Percentiles rank a stretch among this genome's conserved stretches.
phyloP scores from a whole-genome alignment of 2,888 invertebrate species.

The Abrostola tripartita region DNA sequence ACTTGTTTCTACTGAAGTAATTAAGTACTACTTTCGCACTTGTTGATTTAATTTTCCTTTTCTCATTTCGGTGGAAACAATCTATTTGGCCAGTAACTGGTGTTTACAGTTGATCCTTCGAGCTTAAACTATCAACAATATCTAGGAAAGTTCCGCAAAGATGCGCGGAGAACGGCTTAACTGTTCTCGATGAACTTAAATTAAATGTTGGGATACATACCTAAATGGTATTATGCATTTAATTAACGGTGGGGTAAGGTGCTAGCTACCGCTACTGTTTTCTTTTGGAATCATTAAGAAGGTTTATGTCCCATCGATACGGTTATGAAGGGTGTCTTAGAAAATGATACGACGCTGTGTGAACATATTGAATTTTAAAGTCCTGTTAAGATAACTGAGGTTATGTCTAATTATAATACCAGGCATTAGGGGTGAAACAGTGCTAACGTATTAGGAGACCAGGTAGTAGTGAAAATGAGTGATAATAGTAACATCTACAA shows the following conservation, averaged over 20 bases:
- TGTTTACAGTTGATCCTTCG: slow-evolving; percentile 54
- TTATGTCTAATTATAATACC: no score
- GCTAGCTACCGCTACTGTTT: slow-evolving; percentile 5
- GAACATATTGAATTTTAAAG: no score
- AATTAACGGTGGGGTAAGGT: slow-evolving; percentile 24
- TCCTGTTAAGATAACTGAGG: no score
- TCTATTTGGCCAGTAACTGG: slow-evolving; percentile 61
- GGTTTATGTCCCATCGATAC: background rate
- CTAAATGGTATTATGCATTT: slow-evolving; percentile 27
- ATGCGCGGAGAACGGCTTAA: slow-evolving; percentile 51
- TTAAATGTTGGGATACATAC: slow-evolving; percentile 48
- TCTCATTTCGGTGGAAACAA: slow-evolving; percentile 63
- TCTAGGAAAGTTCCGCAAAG: slow-evolving; percentile 52
- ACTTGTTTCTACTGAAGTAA: slow-evolving; percentile 64
- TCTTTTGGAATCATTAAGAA: background rate
- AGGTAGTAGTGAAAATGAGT: no score
- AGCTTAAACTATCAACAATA: slow-evolving; percentile 62
- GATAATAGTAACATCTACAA: slow-evolving; percentile 17
- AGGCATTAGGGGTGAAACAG: no score
- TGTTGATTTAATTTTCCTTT: slow-evolving; percentile 68
- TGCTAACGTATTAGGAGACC: no score
- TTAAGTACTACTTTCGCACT: slow-evolving; percentile 65
- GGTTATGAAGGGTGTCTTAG: no score
- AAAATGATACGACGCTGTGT: no score
- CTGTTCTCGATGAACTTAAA: slow-evolving; percentile 60